These are phyloP conservation scores for Ageneiosus marmoratus DNA, from an alignment of 2,113 vertebrate genomes.

Conservation along the genomic window DNA sequence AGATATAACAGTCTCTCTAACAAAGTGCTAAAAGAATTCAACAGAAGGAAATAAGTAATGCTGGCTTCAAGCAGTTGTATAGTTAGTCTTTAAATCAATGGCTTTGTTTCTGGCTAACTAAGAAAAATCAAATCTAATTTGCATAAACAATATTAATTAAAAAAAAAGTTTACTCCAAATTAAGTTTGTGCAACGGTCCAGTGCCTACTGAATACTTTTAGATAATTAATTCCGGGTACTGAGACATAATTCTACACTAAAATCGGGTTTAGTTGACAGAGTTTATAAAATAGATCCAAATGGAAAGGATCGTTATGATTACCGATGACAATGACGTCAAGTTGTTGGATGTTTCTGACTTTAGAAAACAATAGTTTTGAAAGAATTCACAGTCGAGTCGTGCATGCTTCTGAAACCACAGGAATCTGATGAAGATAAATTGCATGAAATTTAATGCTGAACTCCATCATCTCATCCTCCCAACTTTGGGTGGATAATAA, in stretches of 20 bases:
- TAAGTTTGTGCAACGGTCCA: background rate
- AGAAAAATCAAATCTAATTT: slow-evolving; percentile 12
- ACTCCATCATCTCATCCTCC: slow-evolving; percentile 14
- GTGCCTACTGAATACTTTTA: background rate
- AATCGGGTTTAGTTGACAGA: background rate
- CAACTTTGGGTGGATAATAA: slow-evolving; percentile 41
- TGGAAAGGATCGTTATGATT: background rate
- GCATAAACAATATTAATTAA: background rate
- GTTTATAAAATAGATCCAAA: background rate
- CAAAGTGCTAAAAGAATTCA: background rate
- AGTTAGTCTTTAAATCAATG: background rate
- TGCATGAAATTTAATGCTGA: slow-evolving; percentile 27
- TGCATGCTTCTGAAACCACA: background rate
- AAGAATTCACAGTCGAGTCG: background rate
- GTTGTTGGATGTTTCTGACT: slow-evolving; percentile 28
- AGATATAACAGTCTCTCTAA: background rate
- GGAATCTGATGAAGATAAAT: slow-evolving; percentile 55
- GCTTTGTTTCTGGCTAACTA: background rate
- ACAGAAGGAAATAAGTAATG: background rate
- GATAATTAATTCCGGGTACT: background rate
- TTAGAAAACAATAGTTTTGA: background rate
- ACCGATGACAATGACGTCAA: background rate
- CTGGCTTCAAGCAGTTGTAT: background rate
- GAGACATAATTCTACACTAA: background rate
- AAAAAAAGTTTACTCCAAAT: background rate